Conservation (phyloP, 2,888 invertebrate species). For the Drosophila eohydei region DNA sequence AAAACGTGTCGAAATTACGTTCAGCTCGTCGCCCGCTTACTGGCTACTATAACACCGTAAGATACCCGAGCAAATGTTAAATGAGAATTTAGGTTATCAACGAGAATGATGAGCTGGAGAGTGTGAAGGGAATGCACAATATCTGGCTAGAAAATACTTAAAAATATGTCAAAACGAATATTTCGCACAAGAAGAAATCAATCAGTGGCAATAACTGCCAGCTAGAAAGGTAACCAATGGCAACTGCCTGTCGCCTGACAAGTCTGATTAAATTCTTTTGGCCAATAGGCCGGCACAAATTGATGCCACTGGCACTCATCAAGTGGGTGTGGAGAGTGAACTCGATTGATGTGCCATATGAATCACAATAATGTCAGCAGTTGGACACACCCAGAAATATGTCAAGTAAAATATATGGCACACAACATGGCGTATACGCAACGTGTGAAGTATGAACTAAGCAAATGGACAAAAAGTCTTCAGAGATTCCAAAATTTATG, state of each 20-base stretch:
- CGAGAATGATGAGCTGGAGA: background rate
- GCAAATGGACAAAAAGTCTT: background rate
- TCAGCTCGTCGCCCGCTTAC: slow-evolving; percentile 21
- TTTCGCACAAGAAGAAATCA: slow-evolving; percentile 48
- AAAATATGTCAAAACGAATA: slow-evolving; percentile 22
- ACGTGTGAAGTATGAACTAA: slow-evolving; percentile 2
- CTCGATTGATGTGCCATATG: slow-evolving; percentile 58
- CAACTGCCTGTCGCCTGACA: slow-evolving; percentile 32
- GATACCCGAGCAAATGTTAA: slow-evolving; percentile 1
- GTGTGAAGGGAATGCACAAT: background rate
- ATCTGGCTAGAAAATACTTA: slow-evolving; percentile 7
- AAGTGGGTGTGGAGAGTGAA: slow-evolving; percentile 14
- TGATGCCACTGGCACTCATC: slow-evolving; percentile 23
- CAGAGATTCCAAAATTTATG: background rate
- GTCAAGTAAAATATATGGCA: slow-evolving; percentile 18
- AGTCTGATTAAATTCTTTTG: slow-evolving; percentile 51
- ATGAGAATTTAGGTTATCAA: slow-evolving; percentile 13
- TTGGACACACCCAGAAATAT: slow-evolving; percentile 7
- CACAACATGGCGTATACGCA: slow-evolving; percentile 45
- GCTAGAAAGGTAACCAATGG: slow-evolving; percentile 55
- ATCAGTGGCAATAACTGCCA: slow-evolving; percentile 55
- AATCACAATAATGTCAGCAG: slow-evolving; percentile 34
- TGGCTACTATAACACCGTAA: slow-evolving; percentile 30
- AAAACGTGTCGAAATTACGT: slow-evolving; percentile 46
- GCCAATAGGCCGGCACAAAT: slow-evolving; percentile 45